Evolutionary conservation across 2,113 vertebrate genomes (phyloP), one percentile per base, ranked within the genome.

Genomic region (Peucedramus taeniatus): DNA sequence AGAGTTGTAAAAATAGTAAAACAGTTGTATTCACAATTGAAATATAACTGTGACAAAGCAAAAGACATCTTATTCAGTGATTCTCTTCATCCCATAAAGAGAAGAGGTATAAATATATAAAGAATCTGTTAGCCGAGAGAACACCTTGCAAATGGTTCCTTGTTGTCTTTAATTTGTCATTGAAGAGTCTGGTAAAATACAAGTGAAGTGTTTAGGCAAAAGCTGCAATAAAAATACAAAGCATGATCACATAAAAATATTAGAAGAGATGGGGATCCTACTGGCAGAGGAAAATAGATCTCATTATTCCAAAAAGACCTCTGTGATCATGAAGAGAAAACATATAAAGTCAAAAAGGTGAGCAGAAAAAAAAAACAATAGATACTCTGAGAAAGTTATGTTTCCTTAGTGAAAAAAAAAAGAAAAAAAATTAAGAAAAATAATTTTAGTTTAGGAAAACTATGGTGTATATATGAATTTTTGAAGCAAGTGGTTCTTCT

Each of bases 151-250:
- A 94, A 92, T 71, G 54, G 45, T 42, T 91, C 60, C 63, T 22
- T 31, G 15, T 17, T 50, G 21, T 50, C 71, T 77, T 85, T 86
- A 64, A 83, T 84, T 82, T 61, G 44, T 33, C 13, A 90, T n/a
- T n/a, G 81, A 89, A 93, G 60, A 78, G n/a, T 87, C 66, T 97
- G 66, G 35, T 31, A 88, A 72, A 87, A 65, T n/a, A 95, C 28
- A 83, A 80, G 60, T 54, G 22, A 87, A 82, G 11, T 7, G 5
- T 39, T 27, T 27, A 53, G 21, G 76, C 15, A 77, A 39, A 75
- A 79, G 28, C 31, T 57, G 44, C 69, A 75, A 68, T 47, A 78
- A 88, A 88, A 96, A 92, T 31, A 84, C 13, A 81, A 76, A 61
- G 13, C 31, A 64, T 35, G 13, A 30, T 44, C 28, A 56, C 69